A percentile compares a stretch with the other conserved stretches of the same genome.
Conservation (phyloP, 2,113 vertebrate genomes). For the Pavo muticus region DNA sequence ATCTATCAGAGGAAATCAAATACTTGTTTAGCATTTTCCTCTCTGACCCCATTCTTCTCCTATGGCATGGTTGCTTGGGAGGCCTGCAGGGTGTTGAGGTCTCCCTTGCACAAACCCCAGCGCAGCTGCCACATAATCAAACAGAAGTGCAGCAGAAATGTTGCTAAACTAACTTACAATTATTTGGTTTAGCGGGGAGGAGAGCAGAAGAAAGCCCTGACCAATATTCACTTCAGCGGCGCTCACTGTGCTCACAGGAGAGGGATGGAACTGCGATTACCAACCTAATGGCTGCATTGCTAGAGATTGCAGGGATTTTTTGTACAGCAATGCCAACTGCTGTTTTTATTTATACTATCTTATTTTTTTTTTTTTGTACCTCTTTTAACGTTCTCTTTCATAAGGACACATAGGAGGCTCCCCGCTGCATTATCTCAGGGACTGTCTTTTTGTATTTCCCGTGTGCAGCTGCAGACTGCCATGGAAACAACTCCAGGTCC, state of each 20-base stretch:
- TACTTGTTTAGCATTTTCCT: not conserved
- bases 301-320: not conserved
- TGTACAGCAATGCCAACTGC: not conserved
- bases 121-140: not conserved
- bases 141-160: not conserved
- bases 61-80: not conserved
- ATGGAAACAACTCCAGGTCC: not conserved
- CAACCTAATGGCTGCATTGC: not conserved
- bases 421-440: not conserved
- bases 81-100: not conserved
- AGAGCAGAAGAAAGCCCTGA: not conserved
- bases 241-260: not conserved
- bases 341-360: conserved; percentile 40
- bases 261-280: not conserved
- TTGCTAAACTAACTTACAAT: not conserved
- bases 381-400: not conserved
- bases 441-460: not conserved
- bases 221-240: not conserved
- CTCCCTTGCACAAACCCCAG: not conserved
- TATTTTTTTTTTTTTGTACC: not conserved
- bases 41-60: not conserved
- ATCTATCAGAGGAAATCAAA: conserved; percentile 15
- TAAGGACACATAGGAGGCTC: not conserved
- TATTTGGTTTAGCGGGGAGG: not conserved
- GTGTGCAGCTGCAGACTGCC: not conserved